phyloP scores from a whole-genome alignment of 2,797 vertebrate genomes.

The Phrynocephalus guinanensis region DNA sequence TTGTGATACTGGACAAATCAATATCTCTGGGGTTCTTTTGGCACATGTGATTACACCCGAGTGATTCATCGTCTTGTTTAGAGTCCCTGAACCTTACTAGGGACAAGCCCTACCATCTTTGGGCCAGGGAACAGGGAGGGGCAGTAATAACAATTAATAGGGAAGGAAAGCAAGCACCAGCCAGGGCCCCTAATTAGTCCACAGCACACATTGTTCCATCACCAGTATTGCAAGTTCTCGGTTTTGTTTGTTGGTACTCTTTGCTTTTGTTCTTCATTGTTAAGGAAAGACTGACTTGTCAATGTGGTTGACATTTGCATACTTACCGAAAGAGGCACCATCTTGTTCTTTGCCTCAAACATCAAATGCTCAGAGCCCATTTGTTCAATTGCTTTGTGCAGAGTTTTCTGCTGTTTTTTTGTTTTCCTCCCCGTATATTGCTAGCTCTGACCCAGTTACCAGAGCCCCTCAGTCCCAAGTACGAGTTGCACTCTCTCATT shows the following conservation, averaged over 20 bases:
- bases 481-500: background rate
- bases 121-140: background rate
- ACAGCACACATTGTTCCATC: background rate
- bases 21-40: background rate
- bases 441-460: background rate
- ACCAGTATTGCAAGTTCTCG: background rate
- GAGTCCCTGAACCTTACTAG: background rate
- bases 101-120: background rate
- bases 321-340: background rate
- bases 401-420: slow-evolving; percentile 1
- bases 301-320: background rate
- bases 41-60: too few species aligned
- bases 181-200: background rate
- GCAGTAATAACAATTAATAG: background rate
- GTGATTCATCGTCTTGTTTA: background rate
- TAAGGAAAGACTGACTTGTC: background rate
- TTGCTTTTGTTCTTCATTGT: too few species aligned
- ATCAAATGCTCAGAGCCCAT: background rate
- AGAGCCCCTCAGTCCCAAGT: background rate
- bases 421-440: too few species aligned
- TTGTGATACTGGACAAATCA: too few species aligned
- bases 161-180: too few species aligned
- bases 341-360: background rate
- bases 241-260: too few species aligned
- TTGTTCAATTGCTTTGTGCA: too few species aligned